These are phyloP conservation scores for Aplysina aerophoba DNA, from an alignment of 37 sponge, comb jelly and placozoan genomes.

Conservation along the genomic window DNA sequence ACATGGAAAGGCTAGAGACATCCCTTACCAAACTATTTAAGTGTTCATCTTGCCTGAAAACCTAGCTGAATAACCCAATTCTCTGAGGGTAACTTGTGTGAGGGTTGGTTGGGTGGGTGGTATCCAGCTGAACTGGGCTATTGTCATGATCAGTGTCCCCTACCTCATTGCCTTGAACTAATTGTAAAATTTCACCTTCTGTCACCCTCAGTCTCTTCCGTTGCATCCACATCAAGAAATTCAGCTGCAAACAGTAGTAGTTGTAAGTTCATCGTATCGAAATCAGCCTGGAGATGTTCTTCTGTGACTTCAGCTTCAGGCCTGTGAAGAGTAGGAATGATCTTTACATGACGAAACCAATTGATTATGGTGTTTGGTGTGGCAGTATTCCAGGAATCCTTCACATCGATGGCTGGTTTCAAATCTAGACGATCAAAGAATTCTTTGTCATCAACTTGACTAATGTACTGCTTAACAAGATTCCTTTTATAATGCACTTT, in stretches of 20 bases:
- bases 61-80: no score
- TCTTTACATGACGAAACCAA: constrained; percentile 24
- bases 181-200: constrained; percentile 17
- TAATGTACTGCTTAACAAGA: constrained; percentile 26
- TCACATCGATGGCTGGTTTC: constrained; percentile 28
- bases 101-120: no score
- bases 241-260: background rate
- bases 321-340: constrained; percentile 6
- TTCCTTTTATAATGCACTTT: constrained; percentile 34
- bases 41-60: no score
- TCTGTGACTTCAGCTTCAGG: background rate
- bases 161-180: constrained; percentile 22
- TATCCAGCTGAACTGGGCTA: constrained; percentile 18
- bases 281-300: background rate
- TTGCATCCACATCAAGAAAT: background rate
- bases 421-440: background rate
- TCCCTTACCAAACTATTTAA: no score
- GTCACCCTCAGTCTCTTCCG: constrained; percentile 14
- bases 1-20: no score
- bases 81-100: no score
- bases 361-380: constrained; percentile 18
- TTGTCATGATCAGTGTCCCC: background rate
- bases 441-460: background rate
- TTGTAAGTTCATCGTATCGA: background rate
- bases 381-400: constrained; percentile 18